Base-by-base conservation (phyloP, 2,797 vertebrate genomes). In the Balearica regulorum region DNA sequence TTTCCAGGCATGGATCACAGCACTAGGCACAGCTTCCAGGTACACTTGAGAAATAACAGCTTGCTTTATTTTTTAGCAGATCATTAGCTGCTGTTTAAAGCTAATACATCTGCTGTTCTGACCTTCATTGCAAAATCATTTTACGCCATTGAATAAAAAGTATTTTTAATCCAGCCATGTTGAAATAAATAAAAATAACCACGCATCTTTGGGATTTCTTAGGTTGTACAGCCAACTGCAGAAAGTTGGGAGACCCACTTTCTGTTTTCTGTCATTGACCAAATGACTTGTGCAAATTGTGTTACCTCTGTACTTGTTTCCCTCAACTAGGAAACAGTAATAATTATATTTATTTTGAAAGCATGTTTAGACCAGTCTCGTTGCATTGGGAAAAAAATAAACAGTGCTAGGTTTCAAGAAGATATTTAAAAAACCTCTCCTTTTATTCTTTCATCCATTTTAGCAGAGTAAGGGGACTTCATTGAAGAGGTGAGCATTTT, bases 1-100 rank as follows among this genome's bases (percentile, higher is more conserved):
- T 97, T 99, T 99, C 98, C 99, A 99, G 97, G 99, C 99, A 58
- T 99, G 99, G 99, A 99, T 99, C 98, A 99, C 99, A 85, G 99
- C 99, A 65, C 97, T 99, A 88, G 99, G 99, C 80, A 99, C 99
- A 58, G 99, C 99, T 93, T 99, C 99, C 97, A 99, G 99, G 99
- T 99, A 99, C 29, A 70, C 39, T 55, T 64, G 44, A 55, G 73
- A 94, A 94, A 95, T 93, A 90, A 65, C 31, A 55, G 18, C 53
- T 53, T 85, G 58, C 29, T 93, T 91, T 80, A 9, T 25, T 60
- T 93, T 81, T 72, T 83, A 77, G 43, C 29, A 53, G 28, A 29
- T 78, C 49, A 35, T 87, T 92, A 60, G 41, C 61, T 87, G 64
- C 28, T 82, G 6, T 82, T 84, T 69, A 39, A 22, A 62, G 25